These are phyloP conservation scores for Odontothrips loti DNA, from an alignment of 2,888 invertebrate species.

Conservation along the genomic window DNA sequence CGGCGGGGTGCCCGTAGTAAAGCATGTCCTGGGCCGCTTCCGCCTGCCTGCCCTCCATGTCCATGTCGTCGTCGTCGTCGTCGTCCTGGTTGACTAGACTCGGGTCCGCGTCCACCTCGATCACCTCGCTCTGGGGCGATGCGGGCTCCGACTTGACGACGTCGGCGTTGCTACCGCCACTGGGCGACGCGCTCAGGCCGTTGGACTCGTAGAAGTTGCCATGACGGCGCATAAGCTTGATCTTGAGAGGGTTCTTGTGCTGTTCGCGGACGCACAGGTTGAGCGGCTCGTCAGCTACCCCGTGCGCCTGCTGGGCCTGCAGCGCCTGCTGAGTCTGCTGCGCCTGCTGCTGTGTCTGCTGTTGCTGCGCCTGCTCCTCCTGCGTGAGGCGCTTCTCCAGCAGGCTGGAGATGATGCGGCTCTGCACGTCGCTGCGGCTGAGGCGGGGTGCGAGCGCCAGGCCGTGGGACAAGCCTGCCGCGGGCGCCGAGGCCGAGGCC, in stretches of 20 bases:
- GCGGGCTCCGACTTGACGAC: conserved; percentile 25
- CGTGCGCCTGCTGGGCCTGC: conserved; percentile 48
- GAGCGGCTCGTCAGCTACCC: conserved; percentile 66
- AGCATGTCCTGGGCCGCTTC: conserved; percentile 36
- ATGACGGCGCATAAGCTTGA: conserved; percentile 59
- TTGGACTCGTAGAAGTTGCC: conserved; percentile 58
- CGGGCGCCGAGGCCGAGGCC: conserved; percentile 37
- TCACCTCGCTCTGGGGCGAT: conserved; percentile 36
- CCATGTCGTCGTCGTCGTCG: conserved; percentile 47
- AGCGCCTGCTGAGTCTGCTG: conserved; percentile 58
- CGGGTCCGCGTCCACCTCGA: conserved; percentile 42
- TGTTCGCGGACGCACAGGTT: conserved; percentile 78
- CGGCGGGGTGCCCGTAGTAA: conserved; percentile 35
- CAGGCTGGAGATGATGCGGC: conserved; percentile 64
- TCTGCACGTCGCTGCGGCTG: conserved; percentile 62
- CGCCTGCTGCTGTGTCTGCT: conserved; percentile 56
- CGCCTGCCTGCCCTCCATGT: conserved; percentile 18
- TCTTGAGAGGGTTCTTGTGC: conserved; percentile 53
- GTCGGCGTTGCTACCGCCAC: neutral
- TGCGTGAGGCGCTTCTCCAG: conserved; percentile 66
- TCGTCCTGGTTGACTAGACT: conserved; percentile 28
- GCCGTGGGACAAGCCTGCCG: conserved; percentile 37
- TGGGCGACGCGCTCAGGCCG: conserved; percentile 36
- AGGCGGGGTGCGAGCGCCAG: conserved; percentile 42
- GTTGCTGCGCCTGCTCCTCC: conserved; percentile 56